Conservation (phyloP, 1,140 invertebrate species). For the Pygmarrhopalites habei region DNA sequence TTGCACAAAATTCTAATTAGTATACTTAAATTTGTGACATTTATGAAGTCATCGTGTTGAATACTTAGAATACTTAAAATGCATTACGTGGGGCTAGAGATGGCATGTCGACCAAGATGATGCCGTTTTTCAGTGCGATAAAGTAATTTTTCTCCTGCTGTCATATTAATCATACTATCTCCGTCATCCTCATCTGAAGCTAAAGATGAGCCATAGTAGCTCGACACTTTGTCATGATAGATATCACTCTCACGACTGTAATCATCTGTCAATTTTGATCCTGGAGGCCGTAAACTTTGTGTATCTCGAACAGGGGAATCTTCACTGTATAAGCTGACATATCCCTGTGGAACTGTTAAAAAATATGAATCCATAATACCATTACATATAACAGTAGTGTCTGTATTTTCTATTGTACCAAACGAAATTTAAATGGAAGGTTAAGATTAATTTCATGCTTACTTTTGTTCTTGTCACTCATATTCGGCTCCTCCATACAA, state of each 20-base stretch:
- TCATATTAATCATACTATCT: not conserved
- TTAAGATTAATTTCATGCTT: too few relatives aligned
- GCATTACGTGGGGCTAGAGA: too few relatives aligned
- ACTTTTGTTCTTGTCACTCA: constrained; percentile 47
- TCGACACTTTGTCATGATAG: not conserved
- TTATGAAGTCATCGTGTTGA: too few relatives aligned
- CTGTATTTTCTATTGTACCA: too few relatives aligned
- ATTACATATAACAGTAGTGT: too few relatives aligned
- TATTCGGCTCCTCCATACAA: constrained; percentile 54
- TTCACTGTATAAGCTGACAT: constrained; percentile 39
- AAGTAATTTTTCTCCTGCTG: not conserved
- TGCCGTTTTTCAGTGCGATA: not conserved
- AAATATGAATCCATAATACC: too few relatives aligned
- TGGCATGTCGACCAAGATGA: too few relatives aligned
- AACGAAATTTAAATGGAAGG: too few relatives aligned
- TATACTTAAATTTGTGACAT: too few relatives aligned
- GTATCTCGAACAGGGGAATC: not conserved
- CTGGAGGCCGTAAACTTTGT: not conserved
- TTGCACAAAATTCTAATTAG: too few relatives aligned
- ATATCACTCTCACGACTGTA: not conserved
- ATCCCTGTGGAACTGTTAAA: constrained; percentile 38
- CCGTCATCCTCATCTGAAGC: constrained; percentile 1
- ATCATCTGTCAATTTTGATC: not conserved
- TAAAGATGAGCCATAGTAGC: not conserved
- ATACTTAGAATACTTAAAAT: too few relatives aligned